Evolutionary conservation across 2,797 vertebrate genomes (phyloP).

Genomic region (Sebastes umbrosus): DNA sequence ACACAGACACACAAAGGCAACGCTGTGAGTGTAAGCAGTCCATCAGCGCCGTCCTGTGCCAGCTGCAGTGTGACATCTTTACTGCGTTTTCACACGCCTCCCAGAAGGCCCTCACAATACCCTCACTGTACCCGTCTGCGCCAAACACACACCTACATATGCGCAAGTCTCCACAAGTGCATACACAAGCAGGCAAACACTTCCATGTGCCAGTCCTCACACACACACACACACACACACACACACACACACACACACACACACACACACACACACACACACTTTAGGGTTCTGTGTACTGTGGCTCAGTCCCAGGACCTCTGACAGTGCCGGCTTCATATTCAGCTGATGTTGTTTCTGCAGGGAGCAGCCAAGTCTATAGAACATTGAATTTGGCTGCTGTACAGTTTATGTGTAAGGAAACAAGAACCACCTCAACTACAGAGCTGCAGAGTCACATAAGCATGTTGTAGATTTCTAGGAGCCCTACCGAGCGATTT

Average conservation of each 20-base stretch:
- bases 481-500: slow-evolving; percentile 16
- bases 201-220: slow-evolving; percentile 38
- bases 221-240: slow-evolving; percentile 17
- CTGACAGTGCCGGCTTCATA: slow-evolving; percentile 52
- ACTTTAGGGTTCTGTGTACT: slow-evolving; percentile 40
- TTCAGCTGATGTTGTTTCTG: slow-evolving; percentile 55
- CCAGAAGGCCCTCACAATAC: slow-evolving; percentile 68
- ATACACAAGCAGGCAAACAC: slow-evolving; percentile 46
- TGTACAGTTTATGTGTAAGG: slow-evolving; percentile 12
- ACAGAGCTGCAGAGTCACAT: background rate
- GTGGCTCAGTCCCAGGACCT: slow-evolving; percentile 57
- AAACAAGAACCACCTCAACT: slow-evolving; percentile 16
- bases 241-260: slow-evolving; percentile 9
- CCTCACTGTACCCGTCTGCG: slow-evolving; percentile 67
- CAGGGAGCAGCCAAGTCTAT: background rate
- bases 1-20: slow-evolving; percentile 44
- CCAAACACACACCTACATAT: slow-evolving; percentile 47
- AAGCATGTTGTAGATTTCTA: slow-evolving; percentile 25
- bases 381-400: slow-evolving; percentile 26
- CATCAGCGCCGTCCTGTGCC: slow-evolving; percentile 63
- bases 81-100: slow-evolving; percentile 77
- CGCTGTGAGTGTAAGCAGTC: slow-evolving; percentile 58
- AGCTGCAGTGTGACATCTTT: slow-evolving; percentile 78
- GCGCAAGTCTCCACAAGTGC: slow-evolving; percentile 22
- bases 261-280: slow-evolving; percentile 7